Evolutionary conservation across 2,797 vertebrate genomes (phyloP).

Genomic region (Danionella dracula): DNA sequence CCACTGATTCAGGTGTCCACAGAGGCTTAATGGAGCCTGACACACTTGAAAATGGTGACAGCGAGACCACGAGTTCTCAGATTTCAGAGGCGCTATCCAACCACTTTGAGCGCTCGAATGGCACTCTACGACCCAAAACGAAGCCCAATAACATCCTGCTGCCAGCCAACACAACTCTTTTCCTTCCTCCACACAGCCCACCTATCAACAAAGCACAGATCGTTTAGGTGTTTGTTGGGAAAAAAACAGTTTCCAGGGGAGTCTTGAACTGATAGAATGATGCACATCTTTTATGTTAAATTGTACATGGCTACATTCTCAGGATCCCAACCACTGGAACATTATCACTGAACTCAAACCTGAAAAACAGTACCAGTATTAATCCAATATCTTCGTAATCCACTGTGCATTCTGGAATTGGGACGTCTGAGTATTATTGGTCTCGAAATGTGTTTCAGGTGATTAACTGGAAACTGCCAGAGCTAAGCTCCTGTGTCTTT

Average conservation of each 20-base stretch:
- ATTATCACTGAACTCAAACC: background rate
- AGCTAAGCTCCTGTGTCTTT: background rate
- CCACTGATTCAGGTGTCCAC: slow-evolving; percentile 48
- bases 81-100: slow-evolving; percentile 77
- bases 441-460: background rate
- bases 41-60: slow-evolving; percentile 64
- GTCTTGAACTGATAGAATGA: background rate
- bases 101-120: slow-evolving; percentile 78
- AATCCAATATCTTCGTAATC: background rate
- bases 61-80: slow-evolving; percentile 72
- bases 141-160: slow-evolving; percentile 65
- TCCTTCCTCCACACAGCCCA: slow-evolving; percentile 55
- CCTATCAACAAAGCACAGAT: slow-evolving; percentile 79
- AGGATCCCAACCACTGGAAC: background rate
- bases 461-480: background rate
- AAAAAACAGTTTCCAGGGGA: background rate
- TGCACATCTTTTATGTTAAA: background rate
- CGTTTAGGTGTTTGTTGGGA: slow-evolving; percentile 61
- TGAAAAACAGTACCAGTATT: background rate
- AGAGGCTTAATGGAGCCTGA: slow-evolving; percentile 63
- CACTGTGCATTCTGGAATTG: background rate
- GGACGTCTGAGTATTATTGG: background rate
- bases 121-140: slow-evolving; percentile 71
- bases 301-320: background rate
- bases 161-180: slow-evolving; percentile 62